Base-by-base conservation (phyloP, 2,113 vertebrate genomes). In the Anguilla japonica region DNA sequence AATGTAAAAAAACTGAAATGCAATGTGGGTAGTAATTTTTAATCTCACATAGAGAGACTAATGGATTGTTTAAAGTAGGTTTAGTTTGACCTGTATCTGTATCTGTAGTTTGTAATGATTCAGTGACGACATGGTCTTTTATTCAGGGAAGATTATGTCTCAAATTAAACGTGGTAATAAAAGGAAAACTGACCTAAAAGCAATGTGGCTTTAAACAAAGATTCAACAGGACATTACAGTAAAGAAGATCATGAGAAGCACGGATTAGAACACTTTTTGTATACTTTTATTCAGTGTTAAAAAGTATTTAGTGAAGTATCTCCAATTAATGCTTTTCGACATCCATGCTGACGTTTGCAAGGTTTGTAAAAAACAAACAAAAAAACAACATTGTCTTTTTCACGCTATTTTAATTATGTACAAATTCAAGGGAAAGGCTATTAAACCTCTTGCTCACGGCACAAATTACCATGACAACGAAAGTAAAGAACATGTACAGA, bases 251-350 rank as follows among this genome's bases (percentile, higher is more conserved):
- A 34, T 7, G 79, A 41, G 57, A 81, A 86, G 60, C 56, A 86
- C 39, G 8, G 56, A 83, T 83, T 85, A 85, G 56, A 81, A 88
- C 39, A 22, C 82, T 87, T 89, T 87, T 88, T 89, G 85, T 87
- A 91, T 86, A 89, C 79, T 95, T 96, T 97, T 98, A 98, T 98
- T 99, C 97, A 97, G 97, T 98, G 97, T 98, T 98, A 98, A 99
- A 96, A 98, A 96, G 96, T 96, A 94, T 96, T 97, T 97, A 96
- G 96, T 97, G 97, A 96, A 97, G 95, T 97, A 96, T 96, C 96
- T 97, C 96, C 95, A 97, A 96, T 96, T 96, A 96, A 96, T 96
- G 95, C 95, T 97, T 97, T 90, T 97, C 97, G 96, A 99, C 97
- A 97, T 97, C 97, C 98, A 99, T 99, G 98, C 97, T 96, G 94